Evolutionary conservation across 2,113 vertebrate genomes (phyloP).

Genomic region (Oryzias javanicus): DNA sequence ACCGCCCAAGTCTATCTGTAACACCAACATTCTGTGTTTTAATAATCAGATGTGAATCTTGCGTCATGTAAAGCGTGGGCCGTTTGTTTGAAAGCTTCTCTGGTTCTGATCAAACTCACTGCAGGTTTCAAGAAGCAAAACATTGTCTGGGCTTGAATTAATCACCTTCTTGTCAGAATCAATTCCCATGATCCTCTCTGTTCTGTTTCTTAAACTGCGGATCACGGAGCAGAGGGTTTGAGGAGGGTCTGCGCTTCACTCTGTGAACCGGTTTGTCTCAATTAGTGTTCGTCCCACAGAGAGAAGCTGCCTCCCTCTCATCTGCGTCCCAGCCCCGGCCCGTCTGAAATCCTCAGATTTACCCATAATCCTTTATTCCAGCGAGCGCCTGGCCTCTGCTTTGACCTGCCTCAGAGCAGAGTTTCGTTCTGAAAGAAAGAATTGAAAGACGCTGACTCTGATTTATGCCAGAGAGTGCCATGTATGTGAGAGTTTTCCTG

Average conservation of each 20-base stretch:
- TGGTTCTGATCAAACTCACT: neutral
- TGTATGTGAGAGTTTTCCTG: neutral
- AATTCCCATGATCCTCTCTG: neutral
- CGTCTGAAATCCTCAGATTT: constrained; percentile 42
- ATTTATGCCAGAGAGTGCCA: neutral
- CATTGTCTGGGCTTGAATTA: neutral
- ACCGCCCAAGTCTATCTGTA: too few species aligned
- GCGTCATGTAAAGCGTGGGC: too few species aligned
- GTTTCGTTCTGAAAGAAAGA: constrained; percentile 27
- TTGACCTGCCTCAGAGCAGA: constrained; percentile 28
- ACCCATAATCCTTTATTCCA: constrained; percentile 55
- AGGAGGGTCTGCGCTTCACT: constrained; percentile 11
- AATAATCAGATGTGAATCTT: too few species aligned
- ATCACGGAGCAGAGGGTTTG: neutral
- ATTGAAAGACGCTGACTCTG: neutral
- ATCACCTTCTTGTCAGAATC: neutral
- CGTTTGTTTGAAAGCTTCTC: too few species aligned
- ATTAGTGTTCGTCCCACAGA: constrained; percentile 40
- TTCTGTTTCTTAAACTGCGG: constrained; percentile 26
- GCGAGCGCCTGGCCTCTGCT: constrained; percentile 19
- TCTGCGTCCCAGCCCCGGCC: constrained; percentile 18
- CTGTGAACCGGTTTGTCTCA: constrained; percentile 34
- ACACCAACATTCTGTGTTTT: too few species aligned
- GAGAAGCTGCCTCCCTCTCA: constrained; percentile 26
- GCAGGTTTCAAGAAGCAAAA: neutral